A percentile compares a stretch with the other conserved stretches of the same genome.
Conservation (phyloP, 2,113 vertebrate species). For the Heterotis niloticus region DNA sequence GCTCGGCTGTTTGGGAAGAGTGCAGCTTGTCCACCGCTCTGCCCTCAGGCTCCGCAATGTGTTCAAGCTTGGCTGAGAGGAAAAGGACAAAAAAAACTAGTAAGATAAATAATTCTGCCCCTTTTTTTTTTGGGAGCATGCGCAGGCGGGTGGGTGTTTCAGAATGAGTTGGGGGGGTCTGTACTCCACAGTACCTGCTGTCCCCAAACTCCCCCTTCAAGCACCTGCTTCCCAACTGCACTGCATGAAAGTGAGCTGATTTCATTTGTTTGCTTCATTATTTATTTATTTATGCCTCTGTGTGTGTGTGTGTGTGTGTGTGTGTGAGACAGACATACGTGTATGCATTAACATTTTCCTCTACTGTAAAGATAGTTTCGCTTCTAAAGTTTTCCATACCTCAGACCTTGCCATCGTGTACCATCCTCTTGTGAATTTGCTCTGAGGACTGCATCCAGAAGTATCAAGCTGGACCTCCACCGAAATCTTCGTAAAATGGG, state of each 20-base stretch:
- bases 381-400: too few species aligned
- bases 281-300: background rate
- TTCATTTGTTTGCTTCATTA: too few species aligned
- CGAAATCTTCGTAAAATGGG: too few species aligned
- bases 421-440: too few species aligned
- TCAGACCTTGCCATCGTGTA: too few species aligned
- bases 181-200: background rate
- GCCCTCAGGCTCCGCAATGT: conserved; percentile 71
- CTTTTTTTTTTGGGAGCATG: conserved; percentile 27
- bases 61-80: conserved; percentile 55
- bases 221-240: conserved; percentile 17
- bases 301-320: background rate
- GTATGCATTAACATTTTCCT: too few species aligned
- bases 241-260: too few species aligned
- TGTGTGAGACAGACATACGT: too few species aligned
- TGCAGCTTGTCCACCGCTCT: conserved; percentile 67
- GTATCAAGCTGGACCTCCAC: too few species aligned
- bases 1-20: conserved; percentile 69
- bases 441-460: too few species aligned
- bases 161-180: background rate
- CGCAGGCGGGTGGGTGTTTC: conserved; percentile 19
- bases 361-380: too few species aligned
- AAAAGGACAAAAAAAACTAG: background rate
- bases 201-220: background rate
- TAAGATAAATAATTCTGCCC: conserved; percentile 24